These are phyloP conservation scores for Axea sp. DNA, from an alignment of 2,888 invertebrate genomes.

Conservation along the genomic window DNA sequence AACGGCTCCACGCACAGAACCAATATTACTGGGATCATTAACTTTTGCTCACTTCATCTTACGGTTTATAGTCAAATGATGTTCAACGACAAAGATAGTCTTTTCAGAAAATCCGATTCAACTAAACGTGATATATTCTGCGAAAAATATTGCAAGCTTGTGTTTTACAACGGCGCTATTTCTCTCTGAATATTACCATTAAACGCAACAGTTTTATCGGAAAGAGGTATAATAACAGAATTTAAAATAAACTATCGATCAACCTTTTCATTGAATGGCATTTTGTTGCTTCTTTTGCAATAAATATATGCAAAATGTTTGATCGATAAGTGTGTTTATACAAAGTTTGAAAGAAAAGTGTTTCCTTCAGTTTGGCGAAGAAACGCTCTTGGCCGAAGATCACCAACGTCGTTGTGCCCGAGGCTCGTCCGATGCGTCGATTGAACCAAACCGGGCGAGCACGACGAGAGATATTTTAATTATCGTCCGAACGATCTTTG, in stretches of 20 bases:
- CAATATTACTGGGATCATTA: slow-evolving; percentile 78
- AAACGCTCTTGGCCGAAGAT: slow-evolving; percentile 68
- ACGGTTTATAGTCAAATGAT: slow-evolving; percentile 62
- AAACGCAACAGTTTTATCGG: slow-evolving; percentile 26
- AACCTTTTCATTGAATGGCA: slow-evolving; percentile 11
- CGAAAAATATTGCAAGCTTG: slow-evolving; percentile 47
- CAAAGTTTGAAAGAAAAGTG: slow-evolving; percentile 34
- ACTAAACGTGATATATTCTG: slow-evolving; percentile 39
- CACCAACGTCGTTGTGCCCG: slow-evolving; percentile 76
- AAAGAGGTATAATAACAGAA: slow-evolving; percentile 20
- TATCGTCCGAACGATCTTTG: slow-evolving; percentile 71
- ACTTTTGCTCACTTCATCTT: slow-evolving; percentile 75
- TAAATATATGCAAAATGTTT: slow-evolving; percentile 36
- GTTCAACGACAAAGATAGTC: slow-evolving; percentile 35
- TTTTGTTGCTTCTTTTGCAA: neutral
- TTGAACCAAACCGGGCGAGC: slow-evolving; percentile 66
- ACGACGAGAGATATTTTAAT: slow-evolving; percentile 73
- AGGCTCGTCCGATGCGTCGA: slow-evolving; percentile 72
- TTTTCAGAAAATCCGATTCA: slow-evolving; percentile 37
- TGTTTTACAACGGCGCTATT: slow-evolving; percentile 35
- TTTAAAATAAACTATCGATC: slow-evolving; percentile 17
- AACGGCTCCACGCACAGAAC: slow-evolving; percentile 76
- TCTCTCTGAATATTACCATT: slow-evolving; percentile 38
- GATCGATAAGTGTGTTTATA: slow-evolving; percentile 46
- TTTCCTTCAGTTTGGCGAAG: slow-evolving; percentile 27